Evolutionary conservation across 2,888 invertebrate genomes (phyloP), one percentile per base, ranked within the genome.

Genomic region (Brachyopa scutellaris): DNA sequence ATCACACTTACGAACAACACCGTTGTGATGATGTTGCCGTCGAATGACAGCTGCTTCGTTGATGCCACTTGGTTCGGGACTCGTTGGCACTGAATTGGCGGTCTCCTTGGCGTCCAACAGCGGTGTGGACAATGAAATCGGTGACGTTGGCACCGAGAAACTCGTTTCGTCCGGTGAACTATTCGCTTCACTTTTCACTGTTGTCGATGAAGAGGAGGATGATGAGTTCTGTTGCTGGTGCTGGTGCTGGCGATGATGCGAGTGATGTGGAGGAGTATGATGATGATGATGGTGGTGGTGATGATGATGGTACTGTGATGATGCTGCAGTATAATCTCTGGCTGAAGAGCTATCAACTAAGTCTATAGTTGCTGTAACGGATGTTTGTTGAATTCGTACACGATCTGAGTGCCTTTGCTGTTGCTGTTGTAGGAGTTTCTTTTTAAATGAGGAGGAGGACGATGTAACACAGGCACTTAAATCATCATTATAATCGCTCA

Each of bases 21-120:
- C 90, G 67, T 91, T 91, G 92, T 93, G 93, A 92, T 92, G 92
- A 85, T 85, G 87, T 88, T 92, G 87, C 17, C 90, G 88, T 2
- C 90, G 87, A 26, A 90, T 88, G 0, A 90, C 89, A 21, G 84
- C 70, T 4, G 84, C 83, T 19, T 85, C 85, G 57, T 80, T 79
- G 2, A 87, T 83, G 57, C 86, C 85, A 36, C 89, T 88, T 42
- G 90, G 91, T 87, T 94, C 93, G 86, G 94, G 94, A 90, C 94
- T 94, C 85, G 94, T 94, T 85, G 94, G 94, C 87, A 94, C 93
- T 80, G 94, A 94, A 87, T 93, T 93, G 87, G 89, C 88, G 26
- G 88, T 88, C 83, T 90, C 90, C 84, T 90, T 90, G 45, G 89
- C 88, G 31, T 90, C 88, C 87, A 89, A 89, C 86, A 86, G 82